Base-by-base conservation (phyloP, 2,113 vertebrate genomes). In the Gallinago jamesoni region DNA sequence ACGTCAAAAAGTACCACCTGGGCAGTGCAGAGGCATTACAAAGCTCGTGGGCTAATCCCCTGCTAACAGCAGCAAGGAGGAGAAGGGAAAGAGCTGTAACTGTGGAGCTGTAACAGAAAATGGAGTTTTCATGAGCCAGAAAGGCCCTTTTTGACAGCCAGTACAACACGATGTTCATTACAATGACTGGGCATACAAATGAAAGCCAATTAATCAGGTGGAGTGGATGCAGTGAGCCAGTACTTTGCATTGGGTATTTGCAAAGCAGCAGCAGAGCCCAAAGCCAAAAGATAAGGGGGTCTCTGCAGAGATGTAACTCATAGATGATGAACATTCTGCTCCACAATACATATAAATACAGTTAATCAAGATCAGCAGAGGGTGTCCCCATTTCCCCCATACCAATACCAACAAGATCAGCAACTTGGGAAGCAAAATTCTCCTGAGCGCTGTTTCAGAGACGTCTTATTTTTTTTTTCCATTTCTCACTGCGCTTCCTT, bases 401-500 rank as follows among this genome's bases (percentile, higher is more conserved):
- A 24, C 5, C 33, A 59, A 21, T 24, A 72, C 56, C 23, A 84
- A 55, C 7, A 68, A 78, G n/a, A 74, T 62, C 31, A 75, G 33
- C 37, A 89, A 33, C 13, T 1, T 57, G 11, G 20, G 70, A 4
- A 73, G 78, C 31, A 81, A 50, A 79, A 59, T 75, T 30, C 28
- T 22, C 60, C 68, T 37, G 28, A 87, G 30, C 39, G 22, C 24
- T 59, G 41, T 78, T 96, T 91, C 14, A 1, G 60, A 88, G 47
- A 14, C 37, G 27, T 52, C 33, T n/a, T 21, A 21, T 24, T 45
- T 41, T 89, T 70, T 79, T 2, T 76, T 52, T 35, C 75, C 28
- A 89, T 73, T 97, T 92, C 76, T 84, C 90, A 37, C 47, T 59
- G 7, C n/a, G 28, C 18, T 83, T 47, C 66, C 83, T 83, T 93